Percentiles rank a stretch among this genome's conserved stretches.
Conservation (phyloP, 2,888 invertebrate species). For the Lepidocyrtoides sp. region DNA sequence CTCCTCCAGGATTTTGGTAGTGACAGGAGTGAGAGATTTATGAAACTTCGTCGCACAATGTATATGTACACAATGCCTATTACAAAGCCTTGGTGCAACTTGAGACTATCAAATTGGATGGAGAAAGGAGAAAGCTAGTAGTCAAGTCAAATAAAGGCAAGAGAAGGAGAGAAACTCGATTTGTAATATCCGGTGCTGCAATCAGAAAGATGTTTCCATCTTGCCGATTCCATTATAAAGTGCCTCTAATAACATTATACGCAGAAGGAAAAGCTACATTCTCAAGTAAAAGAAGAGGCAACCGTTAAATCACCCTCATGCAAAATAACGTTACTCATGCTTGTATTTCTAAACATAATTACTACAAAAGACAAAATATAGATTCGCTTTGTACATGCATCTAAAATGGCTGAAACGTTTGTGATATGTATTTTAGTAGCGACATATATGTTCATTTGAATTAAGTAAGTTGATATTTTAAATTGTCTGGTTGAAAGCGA, state of each 20-base stretch:
- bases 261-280: not conserved
- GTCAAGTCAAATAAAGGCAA: not conserved
- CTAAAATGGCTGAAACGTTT: no score
- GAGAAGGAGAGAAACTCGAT: not conserved
- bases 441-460: no score
- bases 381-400: no score
- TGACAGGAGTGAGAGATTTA: conserved; percentile 53
- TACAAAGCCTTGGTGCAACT: conserved; percentile 9
- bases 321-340: no score
- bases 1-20: conserved; percentile 53
- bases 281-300: not conserved
- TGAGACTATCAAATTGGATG: conserved; percentile 9
- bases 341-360: no score
- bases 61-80: not conserved
- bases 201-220: not conserved
- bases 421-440: no score
- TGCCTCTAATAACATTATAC: not conserved
- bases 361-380: no score
- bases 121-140: not conserved
- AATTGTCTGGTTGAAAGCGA: no score
- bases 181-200: conserved; percentile 54
- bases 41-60: conserved; percentile 2
- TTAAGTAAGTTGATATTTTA: no score
- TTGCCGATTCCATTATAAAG: not conserved
- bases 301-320: no score